Evolutionary conservation across 2,888 invertebrate species (phyloP).

Genomic region (Nomada goodeniana): DNA sequence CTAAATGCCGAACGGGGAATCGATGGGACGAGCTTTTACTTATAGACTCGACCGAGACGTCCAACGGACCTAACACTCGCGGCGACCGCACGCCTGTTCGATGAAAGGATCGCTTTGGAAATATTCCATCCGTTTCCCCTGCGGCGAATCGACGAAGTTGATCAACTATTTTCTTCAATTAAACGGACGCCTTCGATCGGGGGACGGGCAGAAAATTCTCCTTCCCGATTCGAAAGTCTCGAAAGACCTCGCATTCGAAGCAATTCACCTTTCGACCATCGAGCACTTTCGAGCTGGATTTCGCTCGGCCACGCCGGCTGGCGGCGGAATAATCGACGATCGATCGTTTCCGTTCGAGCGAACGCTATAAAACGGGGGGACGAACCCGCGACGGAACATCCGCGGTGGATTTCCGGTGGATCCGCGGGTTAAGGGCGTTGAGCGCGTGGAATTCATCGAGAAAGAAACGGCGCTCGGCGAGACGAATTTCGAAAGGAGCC

Average conservation of each 20-base stretch:
- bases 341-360: neutral
- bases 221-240: too few relatives aligned
- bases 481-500: slow-evolving; percentile 32
- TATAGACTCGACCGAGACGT: slow-evolving; percentile 45
- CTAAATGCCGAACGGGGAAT: slow-evolving; percentile 52
- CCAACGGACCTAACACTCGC: slow-evolving; percentile 10
- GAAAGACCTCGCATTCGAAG: neutral
- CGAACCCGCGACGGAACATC: neutral
- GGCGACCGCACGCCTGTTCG: neutral
- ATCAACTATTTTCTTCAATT: neutral
- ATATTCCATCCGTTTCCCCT: neutral
- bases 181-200: neutral
- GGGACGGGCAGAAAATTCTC: slow-evolving; percentile 5
- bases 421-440: neutral
- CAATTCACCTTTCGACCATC: neutral
- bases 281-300: too few relatives aligned
- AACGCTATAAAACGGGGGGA: slow-evolving; percentile 13
- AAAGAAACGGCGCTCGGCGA: slow-evolving; percentile 40
- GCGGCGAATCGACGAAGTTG: neutral
- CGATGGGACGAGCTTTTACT: slow-evolving; percentile 56
- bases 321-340: slow-evolving; percentile 1
- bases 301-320: too few relatives aligned
- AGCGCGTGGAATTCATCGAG: slow-evolving; percentile 43
- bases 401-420: neutral
- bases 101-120: neutral